Evolutionary conservation across 2,888 invertebrate genomes (phyloP), one percentile per base, ranked within the genome.

Genomic region (Leptinotarsa peninsularis): DNA sequence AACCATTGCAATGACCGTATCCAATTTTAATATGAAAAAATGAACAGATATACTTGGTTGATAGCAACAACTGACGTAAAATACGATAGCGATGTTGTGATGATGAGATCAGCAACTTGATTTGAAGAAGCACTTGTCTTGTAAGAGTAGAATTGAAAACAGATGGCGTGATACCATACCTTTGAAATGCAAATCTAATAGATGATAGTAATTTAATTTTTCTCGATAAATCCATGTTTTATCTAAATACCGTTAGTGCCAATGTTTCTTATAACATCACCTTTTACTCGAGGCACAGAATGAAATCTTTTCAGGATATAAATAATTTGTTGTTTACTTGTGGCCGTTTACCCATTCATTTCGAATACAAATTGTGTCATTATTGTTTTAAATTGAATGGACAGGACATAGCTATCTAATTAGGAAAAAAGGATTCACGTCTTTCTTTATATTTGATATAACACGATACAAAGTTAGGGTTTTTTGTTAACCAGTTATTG

Each of bases 301-400:
- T 52, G 15, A 52, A 52, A 17, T 17, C n/a, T 4, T 52, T n/a
- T 17, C 52, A 52, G 4, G 17, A 52, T 52, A 52, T 52, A 52
- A 52, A 52, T 52, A 52, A 52, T 52, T n/a, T 52, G 52, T 52
- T 52, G 52, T 52, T 52, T 52, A 52, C 52, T 52, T 52, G 52
- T 33, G n/a, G 17, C 15, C 52, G 17, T 52, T 52, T 52, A 52
- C n/a, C 7, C 3, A 17, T 52, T 52, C 33, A 52, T 52, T 52
- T 52, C 52, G 52, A 52, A 52, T 52, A 52, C 52, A 52, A 52
- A 52, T n/a, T 7, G 52, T 5, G 4, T 52, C 17, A 52, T 52
- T 52, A 52, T 52, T 17, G 52, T 17, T 52, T 15, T 52, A 15
- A 52, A 52, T 52, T 52, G 17, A 52, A 52, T 52, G 15, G 52